A percentile compares a stretch with the other conserved stretches of the same genome.
phyloP scores from a whole-genome alignment of 1,140 invertebrate species.

The Brachionus sp. region DNA sequence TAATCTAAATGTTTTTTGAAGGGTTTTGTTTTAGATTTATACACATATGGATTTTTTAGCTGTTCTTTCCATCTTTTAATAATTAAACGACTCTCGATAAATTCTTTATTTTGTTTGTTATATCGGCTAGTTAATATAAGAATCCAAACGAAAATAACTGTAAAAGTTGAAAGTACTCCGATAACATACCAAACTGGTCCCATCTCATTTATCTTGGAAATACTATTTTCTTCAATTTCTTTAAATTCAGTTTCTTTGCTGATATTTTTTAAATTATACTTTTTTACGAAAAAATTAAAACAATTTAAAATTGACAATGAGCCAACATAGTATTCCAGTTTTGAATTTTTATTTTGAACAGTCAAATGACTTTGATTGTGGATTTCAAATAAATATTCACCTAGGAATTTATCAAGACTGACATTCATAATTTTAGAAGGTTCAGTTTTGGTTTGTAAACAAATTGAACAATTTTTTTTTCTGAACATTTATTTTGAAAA shows the following conservation, averaged over 20 bases:
- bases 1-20: neutral
- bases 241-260: neutral
- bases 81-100: neutral
- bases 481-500: neutral
- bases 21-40: neutral
- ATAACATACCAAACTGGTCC: conserved; percentile 11
- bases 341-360: neutral
- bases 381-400: neutral
- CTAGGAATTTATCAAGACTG: neutral
- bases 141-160: conserved; percentile 8
- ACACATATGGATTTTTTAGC: neutral
- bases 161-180: neutral
- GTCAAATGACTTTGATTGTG: neutral
- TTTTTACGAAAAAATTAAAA: neutral
- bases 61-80: conserved; percentile 4
- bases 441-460: neutral
- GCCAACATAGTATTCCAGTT: neutral
- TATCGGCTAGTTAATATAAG: neutral
- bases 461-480: neutral
- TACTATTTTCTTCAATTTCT: neutral
- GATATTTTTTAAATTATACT: neutral
- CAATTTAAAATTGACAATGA: neutral
- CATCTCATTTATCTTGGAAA: neutral
- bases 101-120: conserved; percentile 37
- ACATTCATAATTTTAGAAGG: neutral